Base-by-base conservation (phyloP, 2,797 vertebrate species). In the Eptatretus atami region DNA sequence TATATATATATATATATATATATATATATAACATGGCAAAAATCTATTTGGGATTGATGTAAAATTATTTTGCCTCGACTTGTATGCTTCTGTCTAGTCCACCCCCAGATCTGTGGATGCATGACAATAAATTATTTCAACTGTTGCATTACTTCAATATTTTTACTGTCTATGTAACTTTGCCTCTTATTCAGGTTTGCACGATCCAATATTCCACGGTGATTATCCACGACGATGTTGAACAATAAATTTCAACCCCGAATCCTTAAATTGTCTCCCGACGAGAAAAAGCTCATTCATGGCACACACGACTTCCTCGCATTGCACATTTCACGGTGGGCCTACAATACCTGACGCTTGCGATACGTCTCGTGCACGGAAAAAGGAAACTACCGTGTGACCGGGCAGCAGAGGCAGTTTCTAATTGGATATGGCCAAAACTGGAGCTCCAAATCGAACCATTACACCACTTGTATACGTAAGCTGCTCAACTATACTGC, bases 231-330 rank as follows among this genome's bases (percentile, higher is more conserved):
- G 57, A n/a, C 57, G 10, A 61, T 61, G 57, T 25, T 61, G 57
- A 61, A 25, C 24, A 61, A n/a, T 25, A 25, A n/a, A 25, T n/a
- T n/a, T 61, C 57, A n/a, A 10, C n/a, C 57, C 24, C 57, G 57
- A 25, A 10, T 61, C 9, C 57, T 12, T 9, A n/a, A n/a, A 61
- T 25, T 61, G n/a, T 9, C n/a, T 25, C n/a, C 57, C n/a, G 57
- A 61, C n/a, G 57, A 61, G n/a, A 61, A 25, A n/a, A 12, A n/a
- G 10, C 57, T 61, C 57, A n/a, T 61, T 25, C 57, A 25, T n/a
- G 57, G 57, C 57, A 61, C 57, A 25, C n/a, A 25, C 57, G 57
- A 61, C 57, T 61, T 61, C 57, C 57, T 61, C 57, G 57, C 57
- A n/a, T n/a, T 61, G 12, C 24, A 25, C 57, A 61, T 25, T n/a